Evolutionary conservation across 2,113 vertebrate genomes (phyloP), one percentile per base, ranked within the genome.

Genomic region (Limnothrissa miodon): DNA sequence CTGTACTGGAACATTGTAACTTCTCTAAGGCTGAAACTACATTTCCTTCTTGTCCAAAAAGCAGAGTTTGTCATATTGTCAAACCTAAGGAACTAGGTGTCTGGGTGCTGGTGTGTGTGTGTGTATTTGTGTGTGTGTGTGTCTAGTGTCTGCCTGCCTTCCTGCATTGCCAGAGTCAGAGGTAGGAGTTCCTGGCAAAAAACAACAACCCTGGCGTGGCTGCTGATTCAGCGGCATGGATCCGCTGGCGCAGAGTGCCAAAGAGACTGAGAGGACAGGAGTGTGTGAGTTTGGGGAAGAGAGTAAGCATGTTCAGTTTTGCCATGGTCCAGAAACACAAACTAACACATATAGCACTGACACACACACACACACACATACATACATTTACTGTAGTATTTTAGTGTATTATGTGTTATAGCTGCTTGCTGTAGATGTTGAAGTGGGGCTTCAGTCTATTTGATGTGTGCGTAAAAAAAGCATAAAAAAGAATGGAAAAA

Each of bases 141-240:
- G 42, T 42, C 42, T 42, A 6, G 42, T 42, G 42, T 42, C 42
- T 42, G 42, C 42, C 42, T 42, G 13, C 17, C 11, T 17, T 29
- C 11, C 62, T 70, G 62, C 62, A 36, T 70, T 70, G 62, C 62
- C 62, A 70, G 36, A 70, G 62, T 70, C 17, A 70, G 29, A 70
- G 62, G 29, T 36, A 36, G 15, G 62, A 36, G 62, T 70, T 36
- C 3, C 62, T 70, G 62, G 62, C 29, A 33, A 70, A 33, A 70
- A 70, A 70, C 11, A 70, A 70, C 62, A 70, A 36, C 29, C 11
- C 62, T 36, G 29, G 29, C 4, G 1, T 70, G 62, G 33, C 3
- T 36, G 62, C 62, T 70, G 62, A 70, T 70, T 70, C 62, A 70
- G 62, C 62, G 0, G 3, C 62, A 70, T 70, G 29, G 62, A 70